Evolutionary conservation across 2,888 invertebrate species (phyloP), one percentile per base, ranked within the genome.

Genomic region (Steinernema hermaphroditum): DNA sequence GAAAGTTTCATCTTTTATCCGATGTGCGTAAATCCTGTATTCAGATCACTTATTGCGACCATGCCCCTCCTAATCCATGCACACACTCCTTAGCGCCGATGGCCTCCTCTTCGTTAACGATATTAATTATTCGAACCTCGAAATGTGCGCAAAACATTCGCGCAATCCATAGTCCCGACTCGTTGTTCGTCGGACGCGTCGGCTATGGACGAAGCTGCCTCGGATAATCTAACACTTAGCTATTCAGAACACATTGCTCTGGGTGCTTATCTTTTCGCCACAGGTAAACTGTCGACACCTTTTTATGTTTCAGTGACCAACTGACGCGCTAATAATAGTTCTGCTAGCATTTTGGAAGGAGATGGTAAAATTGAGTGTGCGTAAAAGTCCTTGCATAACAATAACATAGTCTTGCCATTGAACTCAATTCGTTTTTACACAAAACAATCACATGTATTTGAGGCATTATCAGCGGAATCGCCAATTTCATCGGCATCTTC

Each of bases 21-120:
- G 54, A 6, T 16, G 54, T 46, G 46, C 46, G 19, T 46, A 22
- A 54, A 54, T 54, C 54, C 24, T 46, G 46, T 46, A 12, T n/a
- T n/a, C n/a, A n/a, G n/a, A n/a, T n/a, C n/a, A n/a, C n/a, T n/a
- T n/a, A n/a, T n/a, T n/a, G n/a, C n/a, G n/a, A n/a, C n/a, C n/a
- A n/a, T n/a, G n/a, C n/a, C n/a, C n/a, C n/a, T n/a, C n/a, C n/a
- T n/a, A n/a, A n/a, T n/a, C n/a, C n/a, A n/a, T n/a, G n/a, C 22
- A 14, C 54, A 54, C 54, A 2, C 54, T 16, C 46, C n/a, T 16
- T 19, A 16, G 16, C 27, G 19, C 27, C 27, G 54, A 54, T 19
- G 54, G 27, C 54, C 24, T 54, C 27, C 27, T 54, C 54, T 54
- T 54, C 54, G 27, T 54, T 54, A 54, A 22, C 54, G 54, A 54